Base-by-base conservation (phyloP, 2,888 invertebrate species). In the Erynnis tages region DNA sequence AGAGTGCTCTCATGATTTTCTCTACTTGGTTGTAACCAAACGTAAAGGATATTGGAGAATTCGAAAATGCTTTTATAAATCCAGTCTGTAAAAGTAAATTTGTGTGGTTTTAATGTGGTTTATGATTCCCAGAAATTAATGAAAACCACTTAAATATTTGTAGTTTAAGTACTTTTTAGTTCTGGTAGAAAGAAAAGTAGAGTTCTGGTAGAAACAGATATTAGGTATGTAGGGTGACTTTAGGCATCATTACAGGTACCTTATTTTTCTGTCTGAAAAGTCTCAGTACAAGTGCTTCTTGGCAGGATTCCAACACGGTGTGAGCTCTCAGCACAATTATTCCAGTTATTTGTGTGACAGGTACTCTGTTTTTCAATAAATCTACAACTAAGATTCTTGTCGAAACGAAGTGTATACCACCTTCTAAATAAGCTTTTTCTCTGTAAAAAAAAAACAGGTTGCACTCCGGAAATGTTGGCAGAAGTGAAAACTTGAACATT, bases 381-480 rank as follows among this genome's bases (percentile, higher is more conserved):
- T 99, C 99, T 4, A 99, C 97, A 2, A 99, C 97, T 52, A 99
- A 90, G 64, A 99, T 97, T 54, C 98, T 91, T 5, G 98, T 96
- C 2, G 98, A 96, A 25, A 98, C 93, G 85, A 99, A 98, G 69
- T 98, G 93, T 46, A 98, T 93, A 2, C 99, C 99, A 45, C 99
- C 99, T 64, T 96, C 94, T 57, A 97, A 85, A 80, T 99, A 99
- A 30, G 95, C 91, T 47, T 93, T 92, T 79, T 94, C 93, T 62
- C 96, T 95, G 70, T 34, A 77, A 73, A 4, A 41, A 17, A 11
- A 35, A 25, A 29, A n/a, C n/a, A n/a, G n/a, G n/a, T n/a, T n/a
- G n/a, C n/a, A n/a, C n/a, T n/a, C n/a, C n/a, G n/a, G n/a, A n/a
- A n/a, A n/a, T n/a, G n/a, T n/a, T n/a, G n/a, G n/a, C n/a, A n/a